phyloP scores from a whole-genome alignment of 2,797 vertebrate genomes.

The Caiman crocodilus region DNA sequence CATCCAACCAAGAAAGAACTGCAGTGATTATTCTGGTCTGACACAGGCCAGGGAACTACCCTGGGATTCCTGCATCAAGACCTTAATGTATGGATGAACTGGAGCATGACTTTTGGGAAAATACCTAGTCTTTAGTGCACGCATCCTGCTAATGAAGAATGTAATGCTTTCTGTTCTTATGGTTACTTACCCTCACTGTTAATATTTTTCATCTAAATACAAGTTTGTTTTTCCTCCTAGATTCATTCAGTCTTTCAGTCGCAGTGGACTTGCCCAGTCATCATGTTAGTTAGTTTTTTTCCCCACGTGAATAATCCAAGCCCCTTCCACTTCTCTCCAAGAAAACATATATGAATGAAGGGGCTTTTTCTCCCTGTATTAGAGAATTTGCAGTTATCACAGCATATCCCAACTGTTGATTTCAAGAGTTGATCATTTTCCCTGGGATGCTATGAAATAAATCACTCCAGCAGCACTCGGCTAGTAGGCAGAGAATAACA shows the following conservation, averaged over 20 bases:
- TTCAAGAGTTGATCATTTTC: constrained; percentile 13
- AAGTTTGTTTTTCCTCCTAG: background rate
- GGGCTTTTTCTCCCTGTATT: background rate
- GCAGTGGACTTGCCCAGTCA: background rate
- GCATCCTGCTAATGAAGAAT: background rate
- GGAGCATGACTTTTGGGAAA: background rate
- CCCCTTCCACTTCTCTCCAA: background rate
- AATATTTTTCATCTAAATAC: constrained; percentile 48
- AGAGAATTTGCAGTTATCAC: background rate
- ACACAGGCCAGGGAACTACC: background rate
- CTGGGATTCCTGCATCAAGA: background rate
- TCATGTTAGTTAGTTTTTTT: background rate
- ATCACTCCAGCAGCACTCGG: rapidly evolving
- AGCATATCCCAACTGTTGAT: background rate
- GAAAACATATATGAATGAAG: background rate
- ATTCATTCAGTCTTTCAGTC: rapidly evolving
- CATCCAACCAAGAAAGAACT: background rate
- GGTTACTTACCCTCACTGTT: constrained; percentile 13
- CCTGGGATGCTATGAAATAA: background rate
- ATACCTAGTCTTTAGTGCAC: constrained; percentile 30
- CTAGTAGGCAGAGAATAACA: background rate
- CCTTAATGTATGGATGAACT: background rate
- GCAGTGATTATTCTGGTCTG: background rate
- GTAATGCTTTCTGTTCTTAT: background rate
- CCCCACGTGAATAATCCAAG: background rate